Conservation (phyloP, 2,113 vertebrate species). For the Pomatostomus ruficeps region DNA sequence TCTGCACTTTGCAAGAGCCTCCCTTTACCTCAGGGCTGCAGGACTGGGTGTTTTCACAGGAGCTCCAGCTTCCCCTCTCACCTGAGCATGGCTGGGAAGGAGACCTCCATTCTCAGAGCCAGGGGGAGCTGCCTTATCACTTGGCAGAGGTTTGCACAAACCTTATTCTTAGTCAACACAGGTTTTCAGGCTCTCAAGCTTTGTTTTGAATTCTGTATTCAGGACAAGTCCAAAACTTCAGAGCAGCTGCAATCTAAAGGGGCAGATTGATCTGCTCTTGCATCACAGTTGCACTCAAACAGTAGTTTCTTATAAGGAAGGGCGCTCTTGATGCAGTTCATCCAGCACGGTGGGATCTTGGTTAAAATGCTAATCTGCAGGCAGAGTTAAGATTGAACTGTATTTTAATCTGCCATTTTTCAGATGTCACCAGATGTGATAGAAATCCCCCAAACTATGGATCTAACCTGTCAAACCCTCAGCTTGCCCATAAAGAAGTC, state of each 20-base stretch:
- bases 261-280: background rate
- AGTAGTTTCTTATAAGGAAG: background rate
- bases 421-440: background rate
- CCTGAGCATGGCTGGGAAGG: background rate
- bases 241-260: background rate
- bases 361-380: background rate
- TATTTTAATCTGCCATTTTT: background rate
- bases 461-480: background rate
- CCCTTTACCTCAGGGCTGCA: background rate
- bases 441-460: background rate
- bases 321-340: background rate
- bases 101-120: background rate
- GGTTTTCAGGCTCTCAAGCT: background rate
- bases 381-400: background rate
- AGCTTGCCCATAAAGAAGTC: background rate
- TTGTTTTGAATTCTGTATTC: conserved; percentile 22
- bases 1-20: background rate
- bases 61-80: background rate
- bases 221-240: background rate
- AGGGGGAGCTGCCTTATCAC: background rate
- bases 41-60: background rate
- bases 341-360: background rate
- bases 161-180: background rate
- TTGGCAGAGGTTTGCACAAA: background rate
- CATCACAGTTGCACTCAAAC: background rate